Evolutionary conservation across 2,113 vertebrate genomes (phyloP).

Genomic region (Neodontobutis hainanensis): DNA sequence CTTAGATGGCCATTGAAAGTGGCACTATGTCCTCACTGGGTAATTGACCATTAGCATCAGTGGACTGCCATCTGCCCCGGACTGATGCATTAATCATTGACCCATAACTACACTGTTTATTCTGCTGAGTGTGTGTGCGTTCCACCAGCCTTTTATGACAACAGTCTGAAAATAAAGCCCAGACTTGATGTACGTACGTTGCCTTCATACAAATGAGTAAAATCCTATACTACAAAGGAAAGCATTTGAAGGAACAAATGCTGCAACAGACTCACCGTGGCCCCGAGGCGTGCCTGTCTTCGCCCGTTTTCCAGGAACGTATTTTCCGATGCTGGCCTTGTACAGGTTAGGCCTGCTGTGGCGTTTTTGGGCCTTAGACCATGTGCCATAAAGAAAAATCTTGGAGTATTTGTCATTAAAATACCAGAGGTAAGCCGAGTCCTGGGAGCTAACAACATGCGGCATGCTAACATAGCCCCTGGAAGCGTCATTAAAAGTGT

Average conservation of each 20-base stretch:
- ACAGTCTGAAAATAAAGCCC: too few species aligned
- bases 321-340: conserved; percentile 16
- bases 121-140: too few species aligned
- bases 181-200: too few species aligned
- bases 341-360: conserved; percentile 11
- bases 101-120: too few species aligned
- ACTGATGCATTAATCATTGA: too few species aligned
- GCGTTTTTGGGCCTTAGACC: conserved; percentile 34
- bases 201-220: too few species aligned
- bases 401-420: conserved; percentile 26
- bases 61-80: too few species aligned
- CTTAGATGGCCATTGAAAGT: too few species aligned
- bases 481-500: conserved; percentile 4
- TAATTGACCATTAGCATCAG: too few species aligned
- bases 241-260: background rate
- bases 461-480: conserved; percentile 34
- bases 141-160: too few species aligned
- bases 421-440: conserved; percentile 28
- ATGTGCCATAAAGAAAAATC: conserved; percentile 46
- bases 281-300: conserved; percentile 16
- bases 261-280: conserved; percentile 47
- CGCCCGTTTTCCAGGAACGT: background rate
- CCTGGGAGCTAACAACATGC: conserved; percentile 15
- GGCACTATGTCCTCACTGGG: too few species aligned
- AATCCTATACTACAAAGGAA: too few species aligned